Percentiles rank a stretch among this genome's conserved stretches.
Evolutionary conservation across 2,797 vertebrate species (phyloP).

Genomic region (Leptatherina wallacei): DNA sequence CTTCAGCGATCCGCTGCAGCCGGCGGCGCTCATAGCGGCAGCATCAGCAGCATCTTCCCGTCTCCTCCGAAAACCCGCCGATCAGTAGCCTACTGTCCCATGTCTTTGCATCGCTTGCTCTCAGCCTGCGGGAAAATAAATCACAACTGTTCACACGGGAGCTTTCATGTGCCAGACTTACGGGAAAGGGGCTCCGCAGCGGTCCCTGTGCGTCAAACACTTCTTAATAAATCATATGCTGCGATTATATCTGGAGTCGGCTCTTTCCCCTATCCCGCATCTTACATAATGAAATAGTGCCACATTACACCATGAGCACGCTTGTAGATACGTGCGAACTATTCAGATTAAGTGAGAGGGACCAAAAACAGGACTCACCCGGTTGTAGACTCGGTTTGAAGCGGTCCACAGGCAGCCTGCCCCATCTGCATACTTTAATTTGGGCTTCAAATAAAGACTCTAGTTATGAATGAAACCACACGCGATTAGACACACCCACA

Average conservation of each 20-base stretch:
- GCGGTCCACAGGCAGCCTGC: constrained; percentile 53
- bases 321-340: neutral
- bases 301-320: constrained; percentile 26
- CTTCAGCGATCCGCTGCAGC: constrained; percentile 69
- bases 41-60: constrained; percentile 52
- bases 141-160: constrained; percentile 36
- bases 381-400: constrained; percentile 52
- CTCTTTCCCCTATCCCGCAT: constrained; percentile 30
- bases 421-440: constrained; percentile 75
- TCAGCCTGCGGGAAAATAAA: constrained; percentile 59
- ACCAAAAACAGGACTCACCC: constrained; percentile 52
- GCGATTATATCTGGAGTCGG: constrained; percentile 14
- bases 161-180: constrained; percentile 13
- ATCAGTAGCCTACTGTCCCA: constrained; percentile 56
- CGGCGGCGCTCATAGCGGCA: constrained; percentile 56
- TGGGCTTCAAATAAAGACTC: constrained; percentile 65
- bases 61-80: constrained; percentile 51
- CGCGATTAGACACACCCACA: constrained; percentile 79
- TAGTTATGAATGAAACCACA: constrained; percentile 83
- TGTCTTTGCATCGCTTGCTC: constrained; percentile 53
- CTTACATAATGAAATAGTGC: constrained; percentile 61
- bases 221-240: constrained; percentile 26
- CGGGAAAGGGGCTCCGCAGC: constrained; percentile 1
- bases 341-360: neutral
- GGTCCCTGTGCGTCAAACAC: constrained; percentile 15